phyloP scores from a whole-genome alignment of 2,113 vertebrate species.

The Halichoeres trimaculatus region DNA sequence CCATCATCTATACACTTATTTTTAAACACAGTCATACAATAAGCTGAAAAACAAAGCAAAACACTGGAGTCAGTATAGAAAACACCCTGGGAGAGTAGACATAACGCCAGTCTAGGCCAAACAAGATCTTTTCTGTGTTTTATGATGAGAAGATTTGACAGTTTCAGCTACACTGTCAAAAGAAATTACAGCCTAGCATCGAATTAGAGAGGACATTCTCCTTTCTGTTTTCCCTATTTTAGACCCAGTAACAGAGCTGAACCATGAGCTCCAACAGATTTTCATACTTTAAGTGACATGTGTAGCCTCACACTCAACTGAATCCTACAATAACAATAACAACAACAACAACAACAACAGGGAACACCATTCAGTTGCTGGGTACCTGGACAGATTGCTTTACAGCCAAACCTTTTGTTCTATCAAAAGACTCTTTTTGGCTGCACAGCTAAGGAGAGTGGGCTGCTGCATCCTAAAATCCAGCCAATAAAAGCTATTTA shows the following conservation, averaged over 20 bases:
- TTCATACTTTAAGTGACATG: background rate
- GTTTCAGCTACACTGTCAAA: background rate
- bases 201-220: conserved; percentile 10
- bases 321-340: conserved; percentile 6
- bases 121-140: background rate
- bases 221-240: background rate
- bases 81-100: background rate
- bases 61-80: background rate
- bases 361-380: background rate
- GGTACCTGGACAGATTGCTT: conserved; percentile 1
- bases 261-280: conserved; percentile 8
- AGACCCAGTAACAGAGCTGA: background rate
- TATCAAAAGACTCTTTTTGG: background rate
- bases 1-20: background rate
- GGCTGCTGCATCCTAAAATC: background rate
- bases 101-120: background rate
- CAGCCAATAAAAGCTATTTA: background rate
- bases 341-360: conserved; percentile 14
- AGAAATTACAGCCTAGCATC: background rate
- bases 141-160: conserved; percentile 6
- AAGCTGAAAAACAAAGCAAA: background rate
- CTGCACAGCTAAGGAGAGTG: background rate
- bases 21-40: background rate
- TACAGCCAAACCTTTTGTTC: background rate
- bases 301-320: background rate